A percentile compares a stretch with the other conserved stretches of the same genome.
Conservation (phyloP, 2,113 vertebrate species). For the Cyprinodon brontotheroides region DNA sequence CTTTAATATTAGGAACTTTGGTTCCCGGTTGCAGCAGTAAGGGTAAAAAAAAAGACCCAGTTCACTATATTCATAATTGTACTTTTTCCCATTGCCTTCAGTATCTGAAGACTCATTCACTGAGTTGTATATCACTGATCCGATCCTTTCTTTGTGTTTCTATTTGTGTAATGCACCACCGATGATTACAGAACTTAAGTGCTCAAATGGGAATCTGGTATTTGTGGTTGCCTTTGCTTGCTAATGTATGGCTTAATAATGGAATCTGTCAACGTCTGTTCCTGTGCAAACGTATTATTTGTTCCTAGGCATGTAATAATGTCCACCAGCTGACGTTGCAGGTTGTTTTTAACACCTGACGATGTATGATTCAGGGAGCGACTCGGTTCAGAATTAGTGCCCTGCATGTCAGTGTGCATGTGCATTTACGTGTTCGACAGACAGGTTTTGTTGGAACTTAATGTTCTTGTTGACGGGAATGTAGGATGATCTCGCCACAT, state of each 20-base stretch:
- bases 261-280: slow-evolving; percentile 42
- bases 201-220: slow-evolving; percentile 40
- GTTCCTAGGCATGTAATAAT: slow-evolving; percentile 37
- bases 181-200: slow-evolving; percentile 37
- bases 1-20: no score
- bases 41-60: no score
- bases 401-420: slow-evolving; percentile 7
- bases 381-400: slow-evolving; percentile 31
- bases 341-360: slow-evolving; percentile 58
- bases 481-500: slow-evolving; percentile 47
- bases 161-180: slow-evolving; percentile 14
- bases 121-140: slow-evolving; percentile 14
- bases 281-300: slow-evolving; percentile 53
- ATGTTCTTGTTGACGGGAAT: slow-evolving; percentile 67
- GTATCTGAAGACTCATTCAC: neutral
- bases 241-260: slow-evolving; percentile 44
- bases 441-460: slow-evolving; percentile 48
- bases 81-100: neutral
- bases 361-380: slow-evolving; percentile 41
- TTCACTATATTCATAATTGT: neutral
- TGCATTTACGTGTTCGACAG: slow-evolving; percentile 9
- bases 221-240: slow-evolving; percentile 13
- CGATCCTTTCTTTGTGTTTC: slow-evolving; percentile 24
- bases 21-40: no score
- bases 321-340: slow-evolving; percentile 47